Evolutionary conservation across 2,888 invertebrate species (phyloP).

Genomic region (Sussaba pulchella): DNA sequence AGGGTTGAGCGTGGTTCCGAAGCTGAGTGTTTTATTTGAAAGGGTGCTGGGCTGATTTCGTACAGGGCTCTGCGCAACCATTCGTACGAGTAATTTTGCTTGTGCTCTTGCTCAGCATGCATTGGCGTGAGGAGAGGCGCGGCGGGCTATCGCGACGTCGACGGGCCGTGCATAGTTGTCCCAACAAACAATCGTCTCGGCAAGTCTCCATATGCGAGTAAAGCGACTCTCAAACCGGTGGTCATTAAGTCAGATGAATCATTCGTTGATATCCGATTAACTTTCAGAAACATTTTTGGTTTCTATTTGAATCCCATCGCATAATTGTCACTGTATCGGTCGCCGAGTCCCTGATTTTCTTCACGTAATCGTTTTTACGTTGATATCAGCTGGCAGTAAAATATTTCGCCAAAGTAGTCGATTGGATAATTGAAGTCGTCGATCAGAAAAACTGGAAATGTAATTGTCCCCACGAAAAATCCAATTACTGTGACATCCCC

Average conservation of each 20-base stretch:
- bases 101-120: slow-evolving; percentile 5
- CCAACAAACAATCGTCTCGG: slow-evolving; percentile 52
- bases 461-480: too few relatives aligned
- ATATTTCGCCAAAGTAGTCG: too few relatives aligned
- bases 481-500: too few relatives aligned
- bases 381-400: too few relatives aligned
- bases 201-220: background rate
- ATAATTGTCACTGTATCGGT: background rate
- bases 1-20: slow-evolving; percentile 35
- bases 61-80: slow-evolving; percentile 33
- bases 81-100: slow-evolving; percentile 50
- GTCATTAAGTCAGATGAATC: background rate
- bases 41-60: slow-evolving; percentile 49
- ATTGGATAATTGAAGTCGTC: too few relatives aligned
- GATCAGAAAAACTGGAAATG: too few relatives aligned
- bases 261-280: background rate
- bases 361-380: too few relatives aligned
- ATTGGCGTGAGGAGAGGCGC: slow-evolving; percentile 1
- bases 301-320: too few relatives aligned
- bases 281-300: too few relatives aligned
- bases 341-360: background rate
- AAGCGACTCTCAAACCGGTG: slow-evolving; percentile 35
- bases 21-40: slow-evolving; percentile 52
- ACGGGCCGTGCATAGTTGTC: slow-evolving; percentile 49
- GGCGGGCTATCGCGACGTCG: slow-evolving; percentile 16